Percentiles rank a stretch among this genome's conserved stretches.
phyloP scores from a whole-genome alignment of 1,140 invertebrate species.

The Micrasema longulum region DNA sequence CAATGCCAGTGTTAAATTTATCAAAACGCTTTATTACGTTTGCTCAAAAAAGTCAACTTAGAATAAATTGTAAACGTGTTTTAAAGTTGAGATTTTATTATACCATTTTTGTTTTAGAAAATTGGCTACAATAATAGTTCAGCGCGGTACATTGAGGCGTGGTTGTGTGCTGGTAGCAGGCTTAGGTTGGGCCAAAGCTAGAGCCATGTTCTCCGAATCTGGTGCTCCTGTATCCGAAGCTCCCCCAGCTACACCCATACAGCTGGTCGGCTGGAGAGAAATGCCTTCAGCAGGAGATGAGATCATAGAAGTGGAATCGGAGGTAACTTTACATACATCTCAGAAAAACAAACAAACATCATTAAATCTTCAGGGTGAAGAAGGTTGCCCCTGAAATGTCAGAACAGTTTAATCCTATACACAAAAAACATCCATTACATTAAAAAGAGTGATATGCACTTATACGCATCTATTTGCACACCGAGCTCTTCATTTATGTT shows the following conservation, averaged over 20 bases:
- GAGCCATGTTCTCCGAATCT: conserved; percentile 86
- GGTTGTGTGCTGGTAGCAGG: conserved; percentile 88
- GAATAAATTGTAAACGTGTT: not conserved
- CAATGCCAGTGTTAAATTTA: no score
- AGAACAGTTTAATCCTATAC: no score
- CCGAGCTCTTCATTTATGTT: no score
- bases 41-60: not conserved
- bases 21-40: no score
- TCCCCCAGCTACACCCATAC: conserved; percentile 84
- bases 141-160: conserved; percentile 89
- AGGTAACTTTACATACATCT: conserved; percentile 68
- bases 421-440: no score
- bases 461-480: no score
- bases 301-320: conserved; percentile 84
- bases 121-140: conserved; percentile 88
- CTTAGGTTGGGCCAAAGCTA: conserved; percentile 84
- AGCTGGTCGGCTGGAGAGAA: conserved; percentile 90
- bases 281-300: conserved; percentile 89
- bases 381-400: no score
- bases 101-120: conserved; percentile 77
- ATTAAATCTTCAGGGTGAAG: no score
- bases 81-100: conserved; percentile 4
- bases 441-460: no score
- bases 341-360: no score
- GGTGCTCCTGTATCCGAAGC: conserved; percentile 77